phyloP scores from a whole-genome alignment of 1,140 invertebrate genomes.

The Panagrolaimus sp. region DNA sequence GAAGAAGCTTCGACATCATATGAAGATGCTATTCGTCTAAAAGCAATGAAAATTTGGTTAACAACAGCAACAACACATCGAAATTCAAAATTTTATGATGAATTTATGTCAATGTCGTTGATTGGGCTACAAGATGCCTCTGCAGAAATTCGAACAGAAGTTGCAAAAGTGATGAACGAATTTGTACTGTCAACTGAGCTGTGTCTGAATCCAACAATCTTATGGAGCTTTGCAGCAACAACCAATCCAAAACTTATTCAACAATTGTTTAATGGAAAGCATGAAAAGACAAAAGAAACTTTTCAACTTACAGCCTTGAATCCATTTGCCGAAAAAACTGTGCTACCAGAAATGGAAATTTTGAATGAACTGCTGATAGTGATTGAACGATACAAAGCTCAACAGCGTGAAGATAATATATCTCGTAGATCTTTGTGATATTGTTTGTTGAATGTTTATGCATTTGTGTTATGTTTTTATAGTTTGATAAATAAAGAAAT shows the following conservation, averaged over 20 bases:
- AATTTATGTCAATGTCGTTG: neutral
- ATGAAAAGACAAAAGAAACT: neutral
- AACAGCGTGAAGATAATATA: neutral
- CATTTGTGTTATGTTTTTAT: too few species aligned
- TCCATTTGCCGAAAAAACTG: neutral
- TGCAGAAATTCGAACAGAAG: neutral
- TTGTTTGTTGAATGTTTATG: too few species aligned
- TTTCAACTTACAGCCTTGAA: neutral
- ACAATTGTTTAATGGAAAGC: neutral
- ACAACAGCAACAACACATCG: neutral
- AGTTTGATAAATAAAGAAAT: too few species aligned
- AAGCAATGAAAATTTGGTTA: neutral
- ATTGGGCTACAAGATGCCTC: neutral
- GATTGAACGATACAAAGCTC: neutral
- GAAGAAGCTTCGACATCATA: neutral
- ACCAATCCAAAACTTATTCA: neutral
- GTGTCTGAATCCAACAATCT: neutral
- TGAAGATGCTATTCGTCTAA: neutral
- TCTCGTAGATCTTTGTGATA: too few species aligned
- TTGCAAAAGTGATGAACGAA: neutral
- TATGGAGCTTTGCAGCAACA: neutral
- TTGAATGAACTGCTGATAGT: neutral
- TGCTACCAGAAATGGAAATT: neutral
- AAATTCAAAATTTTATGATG: neutral
- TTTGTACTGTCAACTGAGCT: neutral